Evolutionary conservation across 2,113 vertebrate genomes (phyloP), one percentile per base, ranked within the genome.

Genomic region (Oncorhynchus masou): DNA sequence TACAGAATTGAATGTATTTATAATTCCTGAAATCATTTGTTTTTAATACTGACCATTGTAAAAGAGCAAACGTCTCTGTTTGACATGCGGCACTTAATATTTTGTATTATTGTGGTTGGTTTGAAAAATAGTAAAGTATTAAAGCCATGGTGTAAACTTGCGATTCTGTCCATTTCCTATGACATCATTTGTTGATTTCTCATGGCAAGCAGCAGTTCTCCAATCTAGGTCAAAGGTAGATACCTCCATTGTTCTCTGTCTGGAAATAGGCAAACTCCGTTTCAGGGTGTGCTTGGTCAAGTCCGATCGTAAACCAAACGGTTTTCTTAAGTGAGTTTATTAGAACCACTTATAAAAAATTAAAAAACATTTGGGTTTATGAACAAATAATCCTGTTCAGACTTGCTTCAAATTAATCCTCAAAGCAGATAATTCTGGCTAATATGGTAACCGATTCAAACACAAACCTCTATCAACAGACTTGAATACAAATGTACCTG

Each of bases 1-100:
- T 93, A 92, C 90, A 92, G 90, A 93, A 79, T 81, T 64, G 51
- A 54, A 84, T 85, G 91, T 94, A 94, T 94, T 94, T 94, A 94
- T 94, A 80, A 86, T 73, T 81, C 77, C 72, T 71, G 81, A 45
- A 45, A 9, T 70, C 81, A 64, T 66, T 79, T 59, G 67, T 85
- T 54, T 85, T 54, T 80, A 29, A 74, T 71, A 48, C 29, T 72
- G n/a, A 71, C 79, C 72, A 74, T 70, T 75, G 79, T 77, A 78
- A 77, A 80, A 25, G 72, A 29, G 76, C 2, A 15, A 82, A 65
- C 77, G 76, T 85, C 84, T 86, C 85, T 90, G 76, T 80, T 87
- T 79, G 88, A 92, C 87, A 79, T 91, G 78, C 87, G 88, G 93
- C 94, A 94, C 93, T 94, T 94, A 90, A 89, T 88, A 76, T 90